These are phyloP conservation scores for Gastrophysa polygoni DNA, from an alignment of 2,888 invertebrate species.

Conservation along the genomic window DNA sequence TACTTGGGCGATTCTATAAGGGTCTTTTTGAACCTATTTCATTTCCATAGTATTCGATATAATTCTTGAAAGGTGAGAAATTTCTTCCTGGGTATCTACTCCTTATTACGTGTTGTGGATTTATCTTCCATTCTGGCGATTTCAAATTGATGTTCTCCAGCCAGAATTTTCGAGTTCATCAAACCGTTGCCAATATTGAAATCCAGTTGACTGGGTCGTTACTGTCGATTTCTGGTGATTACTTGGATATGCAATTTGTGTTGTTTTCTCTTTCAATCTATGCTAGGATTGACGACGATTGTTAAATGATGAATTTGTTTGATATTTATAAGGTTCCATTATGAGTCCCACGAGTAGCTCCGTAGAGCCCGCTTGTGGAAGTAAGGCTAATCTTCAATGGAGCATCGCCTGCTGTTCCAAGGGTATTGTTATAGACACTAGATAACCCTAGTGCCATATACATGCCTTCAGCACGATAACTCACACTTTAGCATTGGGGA, in stretches of 20 bases:
- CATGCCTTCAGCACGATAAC: slow-evolving; percentile 29
- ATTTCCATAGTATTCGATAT: too few species aligned
- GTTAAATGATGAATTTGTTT: slow-evolving; percentile 9
- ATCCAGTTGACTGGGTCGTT: not conserved
- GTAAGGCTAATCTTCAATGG: slow-evolving; percentile 23
- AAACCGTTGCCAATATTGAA: not conserved
- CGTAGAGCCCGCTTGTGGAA: slow-evolving; percentile 10
- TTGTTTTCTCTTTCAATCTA: not conserved
- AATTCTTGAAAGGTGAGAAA: not conserved
- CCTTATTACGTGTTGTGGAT: not conserved
- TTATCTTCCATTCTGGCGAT: not conserved
- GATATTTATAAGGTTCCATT: slow-evolving; percentile 8
- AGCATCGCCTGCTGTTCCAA: slow-evolving; percentile 26
- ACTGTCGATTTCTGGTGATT: not conserved
- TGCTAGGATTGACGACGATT: not conserved
- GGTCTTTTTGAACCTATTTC: too few species aligned
- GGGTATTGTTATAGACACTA: slow-evolving; percentile 24
- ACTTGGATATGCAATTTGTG: not conserved
- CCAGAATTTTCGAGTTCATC: not conserved
- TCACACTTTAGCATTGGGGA: slow-evolving; percentile 27
- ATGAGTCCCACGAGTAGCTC: slow-evolving; percentile 17
- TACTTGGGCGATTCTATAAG: too few species aligned
- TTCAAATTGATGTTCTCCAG: not conserved
- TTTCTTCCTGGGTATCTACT: not conserved
- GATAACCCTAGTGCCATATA: slow-evolving; percentile 24